phyloP scores from a whole-genome alignment of 2,113 vertebrate species.

The Regulus satrapa region DNA sequence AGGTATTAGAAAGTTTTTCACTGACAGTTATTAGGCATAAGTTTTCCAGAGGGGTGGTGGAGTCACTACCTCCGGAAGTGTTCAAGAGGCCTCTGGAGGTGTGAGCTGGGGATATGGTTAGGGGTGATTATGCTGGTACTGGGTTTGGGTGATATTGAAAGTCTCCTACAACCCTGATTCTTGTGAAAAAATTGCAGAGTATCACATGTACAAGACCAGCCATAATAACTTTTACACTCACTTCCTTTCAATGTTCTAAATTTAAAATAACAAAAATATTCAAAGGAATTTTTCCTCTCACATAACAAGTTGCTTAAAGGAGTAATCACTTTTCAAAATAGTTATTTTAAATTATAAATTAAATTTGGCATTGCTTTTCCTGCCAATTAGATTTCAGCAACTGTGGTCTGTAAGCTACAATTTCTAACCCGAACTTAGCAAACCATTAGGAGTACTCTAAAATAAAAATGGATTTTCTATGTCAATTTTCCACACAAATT shows the following conservation, averaged over 20 bases:
- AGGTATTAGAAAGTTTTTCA: not conserved
- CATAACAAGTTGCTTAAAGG: slow-evolving; percentile 28
- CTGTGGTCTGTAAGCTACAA: not conserved
- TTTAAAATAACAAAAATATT: slow-evolving; percentile 46
- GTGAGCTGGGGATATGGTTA: not conserved
- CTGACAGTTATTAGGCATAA: not conserved
- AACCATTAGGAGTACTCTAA: slow-evolving; percentile 10
- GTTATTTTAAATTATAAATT: slow-evolving; percentile 46
- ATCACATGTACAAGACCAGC: not conserved
- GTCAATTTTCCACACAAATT: not conserved
- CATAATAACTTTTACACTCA: not conserved
- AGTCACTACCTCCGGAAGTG: not conserved
- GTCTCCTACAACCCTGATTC: not conserved
- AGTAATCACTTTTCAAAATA: slow-evolving; percentile 32
- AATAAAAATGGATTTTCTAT: slow-evolving; percentile 9
- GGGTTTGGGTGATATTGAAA: not conserved
- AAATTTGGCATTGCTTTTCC: slow-evolving; percentile 44
- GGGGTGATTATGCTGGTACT: not conserved
- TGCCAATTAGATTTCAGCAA: slow-evolving; percentile 21
- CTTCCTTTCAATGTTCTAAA: slow-evolving; percentile 29
- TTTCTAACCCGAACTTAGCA: slow-evolving; percentile 3
- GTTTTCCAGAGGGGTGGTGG: not conserved
- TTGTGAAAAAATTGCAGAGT: not conserved
- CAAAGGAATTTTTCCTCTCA: slow-evolving; percentile 37
- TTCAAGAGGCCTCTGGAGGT: not conserved